Conservation (phyloP, 2,113 vertebrate genomes). For the Panurus biarmicus region DNA sequence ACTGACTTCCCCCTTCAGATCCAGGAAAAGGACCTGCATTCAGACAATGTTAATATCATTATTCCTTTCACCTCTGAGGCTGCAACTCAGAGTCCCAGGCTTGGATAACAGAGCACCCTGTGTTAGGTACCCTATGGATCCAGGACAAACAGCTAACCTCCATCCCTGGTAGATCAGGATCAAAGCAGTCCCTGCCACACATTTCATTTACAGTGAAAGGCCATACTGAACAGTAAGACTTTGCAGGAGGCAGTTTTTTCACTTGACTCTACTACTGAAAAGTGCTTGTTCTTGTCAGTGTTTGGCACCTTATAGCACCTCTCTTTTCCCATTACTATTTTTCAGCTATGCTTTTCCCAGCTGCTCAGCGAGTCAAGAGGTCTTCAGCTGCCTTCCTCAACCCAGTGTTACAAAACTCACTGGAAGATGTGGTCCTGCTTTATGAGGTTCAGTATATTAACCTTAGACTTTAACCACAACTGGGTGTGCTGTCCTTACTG, state of each 20-base stretch:
- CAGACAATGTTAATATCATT: background rate
- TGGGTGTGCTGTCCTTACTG: background rate
- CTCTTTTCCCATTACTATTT: background rate
- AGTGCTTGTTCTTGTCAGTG: background rate
- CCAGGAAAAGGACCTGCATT: background rate
- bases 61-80: background rate
- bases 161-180: background rate
- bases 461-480: background rate
- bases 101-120: background rate
- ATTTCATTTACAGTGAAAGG: background rate
- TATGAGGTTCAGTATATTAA: slow-evolving; percentile 79
- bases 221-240: background rate
- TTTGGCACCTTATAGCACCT: background rate
- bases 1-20: background rate
- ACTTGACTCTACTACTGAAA: background rate
- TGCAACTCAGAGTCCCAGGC: background rate
- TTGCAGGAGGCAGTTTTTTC: background rate
- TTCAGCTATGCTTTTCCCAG: slow-evolving; percentile 80
- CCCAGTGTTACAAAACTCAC: slow-evolving; percentile 80
- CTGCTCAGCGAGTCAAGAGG: slow-evolving; percentile 79
- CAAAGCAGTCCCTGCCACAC: background rate
- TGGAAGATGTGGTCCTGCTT: slow-evolving; percentile 84
- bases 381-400: slow-evolving; percentile 71
- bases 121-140: background rate
- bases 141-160: background rate